Evolutionary conservation across 2,113 vertebrate genomes (phyloP).

Genomic region (Machaerirhynchus nigripectus): DNA sequence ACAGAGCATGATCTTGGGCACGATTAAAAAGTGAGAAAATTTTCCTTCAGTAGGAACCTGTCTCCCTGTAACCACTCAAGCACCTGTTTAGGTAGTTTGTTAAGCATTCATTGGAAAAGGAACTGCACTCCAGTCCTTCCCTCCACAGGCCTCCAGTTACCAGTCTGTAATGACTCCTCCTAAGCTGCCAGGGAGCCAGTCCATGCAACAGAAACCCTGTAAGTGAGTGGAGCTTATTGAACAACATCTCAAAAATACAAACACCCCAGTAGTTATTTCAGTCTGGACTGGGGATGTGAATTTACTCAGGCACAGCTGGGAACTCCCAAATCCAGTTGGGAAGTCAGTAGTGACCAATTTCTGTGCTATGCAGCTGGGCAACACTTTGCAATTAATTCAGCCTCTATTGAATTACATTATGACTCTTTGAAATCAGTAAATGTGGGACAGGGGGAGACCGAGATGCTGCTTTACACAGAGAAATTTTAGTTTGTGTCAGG

Average conservation of each 20-base stretch:
- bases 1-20: background rate
- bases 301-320: background rate
- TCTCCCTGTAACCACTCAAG: background rate
- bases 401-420: background rate
- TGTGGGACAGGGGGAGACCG: background rate
- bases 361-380: rapidly evolving
- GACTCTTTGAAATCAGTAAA: background rate
- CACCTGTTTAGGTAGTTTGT: background rate
- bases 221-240: background rate
- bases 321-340: background rate
- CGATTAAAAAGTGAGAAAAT: background rate
- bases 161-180: background rate
- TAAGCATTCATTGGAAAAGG: background rate
- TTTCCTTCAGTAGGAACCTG: background rate
- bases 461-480: background rate
- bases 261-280: background rate
- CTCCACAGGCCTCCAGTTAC: background rate
- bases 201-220: background rate
- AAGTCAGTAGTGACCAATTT: background rate
- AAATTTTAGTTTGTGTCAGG: background rate
- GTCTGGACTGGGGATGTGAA: background rate
- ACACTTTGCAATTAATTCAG: background rate
- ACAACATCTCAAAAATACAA: background rate
- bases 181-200: background rate
- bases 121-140: background rate